Conservation (phyloP, 2,113 vertebrate genomes). For the Taxidea taxus region DNA sequence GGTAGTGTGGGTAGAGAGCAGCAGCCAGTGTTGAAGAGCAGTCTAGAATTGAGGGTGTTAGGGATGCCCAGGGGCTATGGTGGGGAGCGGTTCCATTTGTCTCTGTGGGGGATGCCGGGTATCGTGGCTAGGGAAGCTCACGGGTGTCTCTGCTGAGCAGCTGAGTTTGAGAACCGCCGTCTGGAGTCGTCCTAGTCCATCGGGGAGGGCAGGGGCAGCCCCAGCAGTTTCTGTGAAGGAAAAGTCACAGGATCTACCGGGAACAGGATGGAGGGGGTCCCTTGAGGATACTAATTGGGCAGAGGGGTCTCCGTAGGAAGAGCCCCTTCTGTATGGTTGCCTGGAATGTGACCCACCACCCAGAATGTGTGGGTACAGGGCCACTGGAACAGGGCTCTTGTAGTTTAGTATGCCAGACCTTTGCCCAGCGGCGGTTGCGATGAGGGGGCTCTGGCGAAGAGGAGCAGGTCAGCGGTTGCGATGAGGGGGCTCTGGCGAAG, state of each 20-base stretch:
- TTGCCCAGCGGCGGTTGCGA: not conserved
- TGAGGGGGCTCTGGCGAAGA: not conserved
- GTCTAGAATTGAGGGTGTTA: not conserved
- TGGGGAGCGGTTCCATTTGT: rapidly evolving
- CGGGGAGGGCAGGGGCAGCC: rapidly evolving
- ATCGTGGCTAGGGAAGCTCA: rapidly evolving
- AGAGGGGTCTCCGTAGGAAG: not conserved
- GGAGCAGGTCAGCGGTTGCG: too few relatives aligned
- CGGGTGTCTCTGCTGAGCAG: not conserved
- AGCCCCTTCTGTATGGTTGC: not conserved
- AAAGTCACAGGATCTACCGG: not conserved
- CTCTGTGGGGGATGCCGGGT: rapidly evolving
- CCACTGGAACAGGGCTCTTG: rapidly evolving
- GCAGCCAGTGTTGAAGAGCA: not conserved
- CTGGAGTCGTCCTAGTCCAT: rapidly evolving
- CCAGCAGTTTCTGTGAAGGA: not conserved
- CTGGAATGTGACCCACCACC: rapidly evolving
- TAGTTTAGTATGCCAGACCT: not conserved
- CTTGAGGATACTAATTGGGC: rapidly evolving
- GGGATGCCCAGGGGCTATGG: rapidly evolving
- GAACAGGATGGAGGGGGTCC: not conserved
- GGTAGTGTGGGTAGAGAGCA: not conserved
- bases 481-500: not conserved
- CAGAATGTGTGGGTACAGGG: not conserved
- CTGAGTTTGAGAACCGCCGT: too few relatives aligned